Conservation (phyloP, 2,888 invertebrate species). For the Omphaloscelis lunosa region DNA sequence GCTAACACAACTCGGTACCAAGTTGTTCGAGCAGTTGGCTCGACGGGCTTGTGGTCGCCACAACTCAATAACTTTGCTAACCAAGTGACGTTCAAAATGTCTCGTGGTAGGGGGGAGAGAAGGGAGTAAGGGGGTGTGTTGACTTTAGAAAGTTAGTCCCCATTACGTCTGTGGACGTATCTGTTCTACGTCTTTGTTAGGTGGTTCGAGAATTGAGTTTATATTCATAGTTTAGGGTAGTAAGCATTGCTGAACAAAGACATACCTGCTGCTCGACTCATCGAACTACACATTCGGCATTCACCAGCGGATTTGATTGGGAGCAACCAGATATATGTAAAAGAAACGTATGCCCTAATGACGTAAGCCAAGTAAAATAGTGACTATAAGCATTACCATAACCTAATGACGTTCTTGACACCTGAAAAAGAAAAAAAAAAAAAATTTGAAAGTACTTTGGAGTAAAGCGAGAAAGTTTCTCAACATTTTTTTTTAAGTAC, state of each 20-base stretch:
- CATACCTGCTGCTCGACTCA: not conserved
- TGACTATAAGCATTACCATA: not conserved
- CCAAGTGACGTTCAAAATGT: constrained; percentile 66
- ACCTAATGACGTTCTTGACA: not conserved
- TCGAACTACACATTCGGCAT: constrained; percentile 6
- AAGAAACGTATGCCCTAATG: not conserved
- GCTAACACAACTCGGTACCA: constrained; percentile 65
- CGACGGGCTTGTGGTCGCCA: constrained; percentile 61
- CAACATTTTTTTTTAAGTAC: constrained; percentile 48
- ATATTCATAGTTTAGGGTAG: constrained; percentile 54
- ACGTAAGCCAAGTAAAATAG: not conserved
- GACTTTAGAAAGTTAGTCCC: constrained; percentile 68
- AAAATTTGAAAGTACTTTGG: constrained; percentile 12
- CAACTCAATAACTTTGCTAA: constrained; percentile 70
- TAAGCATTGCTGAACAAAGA: constrained; percentile 39
- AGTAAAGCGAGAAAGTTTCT: constrained; percentile 42
- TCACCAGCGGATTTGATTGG: not conserved
- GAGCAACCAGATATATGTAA: not conserved
- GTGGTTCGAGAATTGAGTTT: constrained; percentile 56
- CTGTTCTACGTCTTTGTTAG: constrained; percentile 59
- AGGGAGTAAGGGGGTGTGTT: constrained; percentile 48
- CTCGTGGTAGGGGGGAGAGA: constrained; percentile 44
- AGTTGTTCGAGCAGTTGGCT: constrained; percentile 66
- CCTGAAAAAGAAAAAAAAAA: constrained; percentile 9
- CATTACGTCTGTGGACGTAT: constrained; percentile 64